Evolutionary conservation across 1,140 invertebrate genomes (phyloP), one percentile per base, ranked within the genome.

Genomic region (Cephus cinctus): DNA sequence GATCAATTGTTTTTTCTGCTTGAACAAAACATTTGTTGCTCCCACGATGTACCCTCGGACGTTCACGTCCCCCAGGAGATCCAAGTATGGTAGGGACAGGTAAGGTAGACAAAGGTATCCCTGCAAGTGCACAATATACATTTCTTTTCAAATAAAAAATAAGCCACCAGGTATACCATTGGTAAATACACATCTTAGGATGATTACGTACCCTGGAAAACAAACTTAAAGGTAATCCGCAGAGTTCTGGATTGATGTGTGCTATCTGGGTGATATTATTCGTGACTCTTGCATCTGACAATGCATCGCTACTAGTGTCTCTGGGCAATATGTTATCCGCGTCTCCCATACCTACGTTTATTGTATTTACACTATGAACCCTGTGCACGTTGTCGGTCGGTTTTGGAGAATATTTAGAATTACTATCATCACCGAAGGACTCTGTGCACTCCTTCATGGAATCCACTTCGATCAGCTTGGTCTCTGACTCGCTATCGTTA

Each of bases 21-120:
- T 94, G 66, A 98, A 99, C 5, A 99, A 78, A 12, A 97, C 87
- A 82, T 99, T 99, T 25, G 96, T 98, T 5, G 96, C 96, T 38
- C 97, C 97, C 52, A 98, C 90, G 25, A 98, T 78, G 75, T 96
- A 98, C 36, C 94, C 92, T 52, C 91, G 79, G 5, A 98, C 89
- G 63, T 90, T 91, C 2, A 87, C 79, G 73, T 98, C 93, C 45
- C 84, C 86, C 19, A 99, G 73, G 32, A 97, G 76, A 78, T 98
- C 96, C 77, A 98, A 85, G 72, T 96, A 98, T 56, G 95, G 92
- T 32, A 99, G 78, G 3, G 94, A 98, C 40, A 98, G 79, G 75
- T 98, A 99, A 22, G 97, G 96, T 72, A 98, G 84, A 69, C 94
- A 98, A 5, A 98, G 79, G 65, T 91, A 93, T 27, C 96, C 96